Evolutionary conservation across 2,888 invertebrate genomes (phyloP), one percentile per base, ranked within the genome.

Genomic region (Scaptomyza flava): DNA sequence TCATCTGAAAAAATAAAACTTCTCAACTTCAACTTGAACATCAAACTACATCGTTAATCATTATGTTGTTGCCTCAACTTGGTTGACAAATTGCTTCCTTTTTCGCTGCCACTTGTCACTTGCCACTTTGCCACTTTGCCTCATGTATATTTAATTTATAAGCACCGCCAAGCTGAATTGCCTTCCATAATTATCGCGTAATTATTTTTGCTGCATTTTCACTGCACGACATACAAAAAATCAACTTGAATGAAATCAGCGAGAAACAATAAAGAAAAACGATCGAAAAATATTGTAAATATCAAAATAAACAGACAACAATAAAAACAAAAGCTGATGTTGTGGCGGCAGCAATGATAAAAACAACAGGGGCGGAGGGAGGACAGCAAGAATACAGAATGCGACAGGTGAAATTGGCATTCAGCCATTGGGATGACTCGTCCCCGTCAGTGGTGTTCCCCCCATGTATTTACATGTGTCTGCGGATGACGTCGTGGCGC

Each of bases 401-500:
- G 20, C 54, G 78, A 68, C 82, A 81, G 79, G 76, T 84, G 81
- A 81, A 81, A 72, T 81, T 86, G 87, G 65, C 83, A 59, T 61
- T 41, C 43, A 61, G 81, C 87, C 87, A 87, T 77, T 64, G 65
- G 58, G 70, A 64, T 14, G 9, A 27, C 27, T 27, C 27, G 6
- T 27, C 6, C 27, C 1, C 17, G 1, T 17, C 38, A 38, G 38
- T 14, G 38, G 38, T 42, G n/a, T n/a, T n/a, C n/a, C 20, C 3
- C 38, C 31, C 14, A 7, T n/a, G 64, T 61, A 79, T 79, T 84
- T 85, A 87, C 81, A 81, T 76, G 70, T 87, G 87, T 87, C 87
- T 81, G 82, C 53, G 84, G 71, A 63, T 71, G 78, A 74, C 63
- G 81, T 38, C 68, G 59, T 64, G 75, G 74, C 78, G 78, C 69